Base-by-base conservation (phyloP, 2,797 vertebrate species). In the Pipistrellus nathusii region DNA sequence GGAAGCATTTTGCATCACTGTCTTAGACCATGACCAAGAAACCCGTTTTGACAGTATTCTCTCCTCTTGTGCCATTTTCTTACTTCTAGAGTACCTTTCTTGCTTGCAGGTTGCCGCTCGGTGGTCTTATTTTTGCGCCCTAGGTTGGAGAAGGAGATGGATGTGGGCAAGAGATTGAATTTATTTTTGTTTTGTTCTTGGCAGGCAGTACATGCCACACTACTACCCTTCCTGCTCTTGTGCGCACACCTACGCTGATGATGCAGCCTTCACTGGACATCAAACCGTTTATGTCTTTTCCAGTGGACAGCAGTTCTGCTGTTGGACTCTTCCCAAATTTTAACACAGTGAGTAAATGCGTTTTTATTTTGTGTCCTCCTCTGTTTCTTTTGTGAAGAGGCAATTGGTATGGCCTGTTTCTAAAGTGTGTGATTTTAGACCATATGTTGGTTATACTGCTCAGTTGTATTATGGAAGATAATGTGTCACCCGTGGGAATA, bases 241-340 rank as follows among this genome's bases (percentile, higher is more conserved):
- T 99, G 96, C 98, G 98, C 73, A 98, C 99, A 83, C 98, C 99
- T 72, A 98, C 99, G 15, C 98, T 99, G 97, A 99, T 99, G 99
- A 99, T 99, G 99, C 99, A 99, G 97, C 98, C 99, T 94, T 98
- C 98, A 21, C 97, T 99, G 98, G 99, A 99, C 97, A 98, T 99
- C 97, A 99, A 99, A 98, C 99, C 99, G 2, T 99, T 99, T 97
- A 97, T 99, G 98, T 97, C 99, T 53, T 99, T 99, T 97, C 98
- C 99, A 25, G 97, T 99, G 96, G 99, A 99, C 97, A 98, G 98
- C 38, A 98, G 98, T 80, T 98, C 99, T 84, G 98, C 99, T 77
- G 99, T 99, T 69, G 99, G 99, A 95, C 99, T 99, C 96, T 99
- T 99, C 97, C 99, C 99, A 98, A 99, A 99, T 98, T 99, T 99